phyloP scores from a whole-genome alignment of 2,797 vertebrate genomes.

The Antennarius maculatus region DNA sequence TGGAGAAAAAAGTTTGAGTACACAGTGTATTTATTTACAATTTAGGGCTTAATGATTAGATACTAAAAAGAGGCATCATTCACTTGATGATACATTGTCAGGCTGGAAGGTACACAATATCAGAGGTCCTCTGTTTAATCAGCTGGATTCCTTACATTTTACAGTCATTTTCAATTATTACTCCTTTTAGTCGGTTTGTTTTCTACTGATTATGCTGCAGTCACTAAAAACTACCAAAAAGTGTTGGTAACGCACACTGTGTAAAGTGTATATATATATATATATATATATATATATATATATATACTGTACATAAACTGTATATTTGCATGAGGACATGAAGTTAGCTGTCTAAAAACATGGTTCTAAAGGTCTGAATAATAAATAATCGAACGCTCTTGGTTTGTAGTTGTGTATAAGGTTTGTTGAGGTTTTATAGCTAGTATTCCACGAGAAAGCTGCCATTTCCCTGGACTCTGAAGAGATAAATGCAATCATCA shows the following conservation, averaged over 20 bases:
- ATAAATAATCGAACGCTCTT: conserved; percentile 81
- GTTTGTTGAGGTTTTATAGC: conserved; percentile 70
- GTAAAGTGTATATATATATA: too few species aligned
- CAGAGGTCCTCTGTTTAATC: not conserved
- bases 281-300: too few species aligned
- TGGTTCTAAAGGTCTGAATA: conserved; percentile 78
- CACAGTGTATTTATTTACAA: not conserved
- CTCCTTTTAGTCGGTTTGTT: too few species aligned
- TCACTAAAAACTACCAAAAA: not conserved
- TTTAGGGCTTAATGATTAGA: not conserved
- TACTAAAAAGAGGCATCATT: not conserved
- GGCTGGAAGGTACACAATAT: not conserved
- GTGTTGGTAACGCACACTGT: too few species aligned
- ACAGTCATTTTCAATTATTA: not conserved
- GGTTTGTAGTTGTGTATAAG: conserved; percentile 26
- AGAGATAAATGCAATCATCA: not conserved
- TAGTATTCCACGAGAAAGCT: too few species aligned
- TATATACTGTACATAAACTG: too few species aligned
- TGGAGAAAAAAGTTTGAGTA: not conserved
- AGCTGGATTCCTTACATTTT: not conserved
- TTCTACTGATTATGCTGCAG: not conserved
- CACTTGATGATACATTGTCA: not conserved
- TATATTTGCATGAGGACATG: too few species aligned
- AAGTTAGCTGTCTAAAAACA: too few species aligned
- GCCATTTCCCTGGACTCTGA: conserved; percentile 77